Evolutionary conservation across 92 coral and sea anemone genomes (phyloP).

Genomic region (Parazoanthus atlanticus): DNA sequence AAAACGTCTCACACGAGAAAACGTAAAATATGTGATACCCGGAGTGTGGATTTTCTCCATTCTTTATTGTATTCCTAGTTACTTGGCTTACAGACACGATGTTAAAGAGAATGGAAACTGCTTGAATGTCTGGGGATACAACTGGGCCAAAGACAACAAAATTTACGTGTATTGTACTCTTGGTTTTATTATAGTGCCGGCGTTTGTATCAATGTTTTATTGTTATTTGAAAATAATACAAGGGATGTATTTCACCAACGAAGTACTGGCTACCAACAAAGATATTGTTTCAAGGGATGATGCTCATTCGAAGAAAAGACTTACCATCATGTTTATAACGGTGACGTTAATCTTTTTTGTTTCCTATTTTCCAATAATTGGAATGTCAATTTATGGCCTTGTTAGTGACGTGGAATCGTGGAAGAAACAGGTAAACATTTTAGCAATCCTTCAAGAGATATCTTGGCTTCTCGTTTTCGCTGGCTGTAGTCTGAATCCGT

Average conservation of each 20-base stretch:
- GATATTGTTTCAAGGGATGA: not conserved
- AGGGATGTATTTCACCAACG: constrained; percentile 33
- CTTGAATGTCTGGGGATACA: constrained; percentile 8
- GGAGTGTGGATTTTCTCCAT: constrained; percentile 16
- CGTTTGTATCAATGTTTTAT: not conserved
- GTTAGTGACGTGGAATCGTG: not conserved
- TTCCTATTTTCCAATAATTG: not conserved
- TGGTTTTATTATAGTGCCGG: not conserved
- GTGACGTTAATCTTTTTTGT: constrained; percentile 3
- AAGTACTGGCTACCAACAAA: not conserved
- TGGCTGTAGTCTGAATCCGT: constrained; percentile 3
- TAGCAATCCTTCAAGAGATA: not conserved
- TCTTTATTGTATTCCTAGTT: constrained; percentile 13
- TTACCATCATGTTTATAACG: constrained; percentile 13
- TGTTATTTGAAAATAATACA: constrained; percentile 14
- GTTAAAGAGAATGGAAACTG: not conserved
- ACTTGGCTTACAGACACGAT: not conserved
- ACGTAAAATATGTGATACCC: not conserved
- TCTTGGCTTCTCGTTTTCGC: not conserved
- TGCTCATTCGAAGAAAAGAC: constrained; percentile 16
- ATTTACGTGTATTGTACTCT: not conserved
- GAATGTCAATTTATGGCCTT: not conserved
- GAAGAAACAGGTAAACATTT: not conserved
- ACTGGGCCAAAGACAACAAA: constrained; percentile 12
- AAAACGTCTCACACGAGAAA: not conserved